These are phyloP conservation scores for Teleogryllus oceanicus DNA, from an alignment of 2,888 invertebrate species.

Conservation along the genomic window DNA sequence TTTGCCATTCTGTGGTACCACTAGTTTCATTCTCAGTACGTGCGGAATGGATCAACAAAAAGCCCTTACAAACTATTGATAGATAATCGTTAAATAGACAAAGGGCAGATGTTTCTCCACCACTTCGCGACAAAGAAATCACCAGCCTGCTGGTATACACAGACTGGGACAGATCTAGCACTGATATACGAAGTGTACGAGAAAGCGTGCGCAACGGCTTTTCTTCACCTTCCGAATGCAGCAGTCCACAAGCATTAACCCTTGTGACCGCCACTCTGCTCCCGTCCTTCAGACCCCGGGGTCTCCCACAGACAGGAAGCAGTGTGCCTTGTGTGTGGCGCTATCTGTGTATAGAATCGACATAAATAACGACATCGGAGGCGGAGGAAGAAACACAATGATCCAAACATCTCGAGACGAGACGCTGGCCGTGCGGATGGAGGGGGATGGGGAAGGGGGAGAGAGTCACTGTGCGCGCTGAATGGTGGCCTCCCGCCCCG, in stretches of 20 bases:
- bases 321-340: background rate
- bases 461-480: background rate
- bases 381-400: conserved; percentile 6
- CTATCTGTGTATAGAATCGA: background rate
- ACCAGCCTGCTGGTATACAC: too few species aligned
- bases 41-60: too few species aligned
- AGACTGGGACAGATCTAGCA: too few species aligned
- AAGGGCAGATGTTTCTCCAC: too few species aligned
- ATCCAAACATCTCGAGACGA: background rate
- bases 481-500: background rate
- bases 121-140: too few species aligned
- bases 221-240: too few species aligned
- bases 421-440: background rate
- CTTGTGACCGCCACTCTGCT: background rate
- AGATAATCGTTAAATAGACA: too few species aligned
- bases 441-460: background rate
- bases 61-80: too few species aligned
- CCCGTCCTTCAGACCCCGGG: background rate
- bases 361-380: conserved; percentile 1
- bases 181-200: too few species aligned
- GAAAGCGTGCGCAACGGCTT: too few species aligned
- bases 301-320: background rate
- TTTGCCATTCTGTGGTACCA: too few species aligned
- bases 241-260: background rate
- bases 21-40: too few species aligned